Conservation (phyloP, 2,888 invertebrate genomes). For the Aphidius colemani region DNA sequence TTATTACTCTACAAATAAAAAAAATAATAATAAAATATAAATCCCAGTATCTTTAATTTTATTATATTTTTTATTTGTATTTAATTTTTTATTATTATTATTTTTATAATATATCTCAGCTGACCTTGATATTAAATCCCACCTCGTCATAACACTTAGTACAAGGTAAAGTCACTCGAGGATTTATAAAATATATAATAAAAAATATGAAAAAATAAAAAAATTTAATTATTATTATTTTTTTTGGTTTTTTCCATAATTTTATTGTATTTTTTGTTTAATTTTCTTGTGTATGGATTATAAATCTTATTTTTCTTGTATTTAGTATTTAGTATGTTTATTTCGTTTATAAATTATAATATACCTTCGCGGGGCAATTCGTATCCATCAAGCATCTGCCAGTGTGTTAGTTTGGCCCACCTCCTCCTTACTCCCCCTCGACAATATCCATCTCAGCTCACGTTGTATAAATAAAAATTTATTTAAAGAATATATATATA, state of each 20-base stretch:
- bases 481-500: conserved; percentile 50
- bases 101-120: too few relatives aligned
- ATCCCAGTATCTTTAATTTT: too few relatives aligned
- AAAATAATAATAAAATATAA: too few relatives aligned
- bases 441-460: conserved; percentile 51
- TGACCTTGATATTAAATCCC: too few relatives aligned
- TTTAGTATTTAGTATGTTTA: too few relatives aligned
- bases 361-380: conserved; percentile 34
- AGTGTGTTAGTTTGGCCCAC: conserved; percentile 20
- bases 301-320: not conserved
- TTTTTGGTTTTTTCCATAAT: not conserved
- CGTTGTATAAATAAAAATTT: conserved; percentile 57
- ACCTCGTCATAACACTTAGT: too few relatives aligned
- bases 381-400: conserved; percentile 53
- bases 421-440: conserved; percentile 38
- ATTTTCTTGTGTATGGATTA: not conserved
- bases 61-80: too few relatives aligned
- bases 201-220: not conserved
- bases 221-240: not conserved
- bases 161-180: too few relatives aligned
- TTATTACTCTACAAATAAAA: too few relatives aligned
- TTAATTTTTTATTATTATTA: too few relatives aligned
- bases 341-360: not conserved
- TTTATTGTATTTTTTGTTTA: not conserved
- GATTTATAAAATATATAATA: not conserved